Base-by-base conservation (phyloP, 2,888 invertebrate genomes). In the Synanthedon tipuliformis region DNA sequence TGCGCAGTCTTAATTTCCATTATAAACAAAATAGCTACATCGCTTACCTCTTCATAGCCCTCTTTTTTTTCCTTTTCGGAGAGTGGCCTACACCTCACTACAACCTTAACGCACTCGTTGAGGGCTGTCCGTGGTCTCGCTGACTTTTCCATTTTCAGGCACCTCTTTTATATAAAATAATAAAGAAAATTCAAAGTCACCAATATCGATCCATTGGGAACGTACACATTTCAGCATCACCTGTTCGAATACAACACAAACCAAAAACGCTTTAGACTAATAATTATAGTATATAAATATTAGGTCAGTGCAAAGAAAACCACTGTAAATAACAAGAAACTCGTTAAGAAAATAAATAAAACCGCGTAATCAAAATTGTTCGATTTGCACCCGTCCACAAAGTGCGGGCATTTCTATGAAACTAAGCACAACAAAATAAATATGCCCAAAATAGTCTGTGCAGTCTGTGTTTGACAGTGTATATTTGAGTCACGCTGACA, bases 41-140 rank as follows among this genome's bases (percentile, higher is more conserved):
- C 51, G 50, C 78, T 77, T 66, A 88, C 88, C 83, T 93, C 92
- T 56, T 82, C 89, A 82, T 92, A 91, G 18, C 94, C 94, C 68
- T 92, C 91, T 41, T 89, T 82, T 41, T 89, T 90, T 86, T 99
- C 99, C 65, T 93, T 94, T 61, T 93, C 92, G 65, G 94, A 96
- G 87, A 99, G 92, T 45, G 99, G 99, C 53, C 99, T 92, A 88
- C 98, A 98, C 75, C 99, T 89, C 54, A 99, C 98, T 61, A 99
- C 95, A 59, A 99, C 99, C 87, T 97, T 97, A 56, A 99, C 97
- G 71, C 95, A 93, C 84, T 98, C 97, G 75, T 93, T 93, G 58
- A 88, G 85, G 61, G 88, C 85, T 59, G 88, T 88, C 69, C 85
- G 78, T 57, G 87, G 87, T 64, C 88, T 78, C 58, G 79, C 80